Percentiles rank a stretch among this genome's conserved stretches.
These are phyloP conservation scores for Sinopyrophorus schimmeli DNA, from an alignment of 2,888 invertebrate genomes.

Conservation along the genomic window DNA sequence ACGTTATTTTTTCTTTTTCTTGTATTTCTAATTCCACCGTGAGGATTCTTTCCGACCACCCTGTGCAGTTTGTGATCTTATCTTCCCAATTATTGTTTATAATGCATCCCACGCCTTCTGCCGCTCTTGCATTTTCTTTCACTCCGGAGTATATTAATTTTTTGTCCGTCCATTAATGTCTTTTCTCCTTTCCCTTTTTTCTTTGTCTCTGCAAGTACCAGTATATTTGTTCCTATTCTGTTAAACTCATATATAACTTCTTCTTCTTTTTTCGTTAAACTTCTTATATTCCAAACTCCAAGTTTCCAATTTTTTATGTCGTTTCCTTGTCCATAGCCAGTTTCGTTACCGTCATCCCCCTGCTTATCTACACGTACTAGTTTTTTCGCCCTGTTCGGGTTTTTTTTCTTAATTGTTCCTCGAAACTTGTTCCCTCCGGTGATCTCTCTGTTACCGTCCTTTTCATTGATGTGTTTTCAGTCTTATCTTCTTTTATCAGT, in stretches of 20 bases:
- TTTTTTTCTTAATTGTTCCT: too few relatives aligned
- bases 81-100: constrained; percentile 1
- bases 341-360: constrained; percentile 3
- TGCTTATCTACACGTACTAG: constrained; percentile 3
- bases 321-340: constrained; percentile 5
- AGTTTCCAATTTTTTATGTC: constrained; percentile 4
- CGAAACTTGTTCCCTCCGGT: too few relatives aligned
- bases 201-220: constrained; percentile 5
- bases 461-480: too few relatives aligned
- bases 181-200: constrained; percentile 9
- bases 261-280: constrained; percentile 2
- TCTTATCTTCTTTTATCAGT: too few relatives aligned
- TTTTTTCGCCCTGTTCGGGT: constrained; percentile 8
- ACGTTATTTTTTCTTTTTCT: constrained; percentile 1
- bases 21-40: not conserved
- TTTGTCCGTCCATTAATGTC: constrained; percentile 12
- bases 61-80: constrained; percentile 8
- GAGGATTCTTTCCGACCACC: constrained; percentile 9
- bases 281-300: constrained; percentile 1
- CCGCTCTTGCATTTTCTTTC: constrained; percentile 8
- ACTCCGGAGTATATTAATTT: constrained; percentile 12
- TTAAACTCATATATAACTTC: constrained; percentile 4
- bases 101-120: constrained; percentile 16
- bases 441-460: too few relatives aligned
- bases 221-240: constrained; percentile 3